Percentiles rank a stretch among this genome's conserved stretches.
phyloP scores from a whole-genome alignment of 2,797 vertebrate genomes.

The Taeniopygia guttata region DNA sequence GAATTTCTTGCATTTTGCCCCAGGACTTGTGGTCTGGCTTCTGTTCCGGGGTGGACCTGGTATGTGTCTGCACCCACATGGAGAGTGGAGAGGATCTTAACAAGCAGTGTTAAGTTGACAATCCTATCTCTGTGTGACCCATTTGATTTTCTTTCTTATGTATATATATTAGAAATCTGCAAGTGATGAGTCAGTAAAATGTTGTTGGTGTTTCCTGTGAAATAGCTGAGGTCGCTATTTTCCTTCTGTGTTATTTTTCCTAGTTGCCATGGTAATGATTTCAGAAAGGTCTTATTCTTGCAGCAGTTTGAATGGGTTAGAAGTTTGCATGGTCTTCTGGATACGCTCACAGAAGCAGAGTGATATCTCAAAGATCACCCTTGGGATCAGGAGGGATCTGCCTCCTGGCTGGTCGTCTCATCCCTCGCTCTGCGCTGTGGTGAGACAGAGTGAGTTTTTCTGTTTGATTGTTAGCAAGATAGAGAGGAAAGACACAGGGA shows the following conservation, averaged over 20 bases:
- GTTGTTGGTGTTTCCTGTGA: conserved; percentile 61
- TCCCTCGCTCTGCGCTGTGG: background rate
- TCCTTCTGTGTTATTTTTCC: conserved; percentile 61
- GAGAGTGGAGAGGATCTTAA: background rate
- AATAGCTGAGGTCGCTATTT: conserved; percentile 63
- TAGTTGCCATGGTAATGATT: conserved; percentile 68
- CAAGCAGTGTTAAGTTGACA: background rate
- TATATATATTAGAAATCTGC: conserved; percentile 45
- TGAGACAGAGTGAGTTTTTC: background rate
- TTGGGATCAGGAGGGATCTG: background rate
- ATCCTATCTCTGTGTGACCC: background rate
- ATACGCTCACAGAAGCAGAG: background rate
- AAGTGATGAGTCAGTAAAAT: conserved; percentile 71
- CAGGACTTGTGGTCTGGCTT: background rate
- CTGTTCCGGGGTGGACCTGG: background rate
- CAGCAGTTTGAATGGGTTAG: conserved; percentile 7
- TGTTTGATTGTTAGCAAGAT: background rate
- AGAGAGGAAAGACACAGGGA: background rate
- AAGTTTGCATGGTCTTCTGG: conserved; percentile 38
- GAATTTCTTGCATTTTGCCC: background rate
- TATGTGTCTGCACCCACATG: background rate
- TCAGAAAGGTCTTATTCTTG: conserved; percentile 48
- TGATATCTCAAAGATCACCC: background rate
- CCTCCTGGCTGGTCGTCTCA: background rate
- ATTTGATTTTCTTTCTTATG: conserved; percentile 5